Evolutionary conservation across 2,113 vertebrate genomes (phyloP).

Genomic region (Entelurus aequoreus): DNA sequence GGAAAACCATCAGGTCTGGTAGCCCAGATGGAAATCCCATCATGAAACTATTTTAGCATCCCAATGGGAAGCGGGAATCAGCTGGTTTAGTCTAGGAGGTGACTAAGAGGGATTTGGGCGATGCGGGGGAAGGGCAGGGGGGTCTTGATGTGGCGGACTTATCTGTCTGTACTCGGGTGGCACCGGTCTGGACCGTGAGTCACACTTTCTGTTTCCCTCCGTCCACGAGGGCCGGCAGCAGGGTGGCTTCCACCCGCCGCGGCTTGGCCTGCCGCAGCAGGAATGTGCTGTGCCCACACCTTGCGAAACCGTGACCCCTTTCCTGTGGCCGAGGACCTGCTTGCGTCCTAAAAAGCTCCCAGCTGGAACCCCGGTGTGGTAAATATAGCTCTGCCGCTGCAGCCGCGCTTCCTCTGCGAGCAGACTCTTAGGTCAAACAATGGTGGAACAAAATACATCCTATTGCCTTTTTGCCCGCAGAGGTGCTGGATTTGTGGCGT

Average conservation of each 20-base stretch:
- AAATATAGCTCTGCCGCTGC: constrained; percentile 56
- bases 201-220: constrained; percentile 74
- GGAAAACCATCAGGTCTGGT: constrained; percentile 56
- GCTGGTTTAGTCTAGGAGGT: constrained; percentile 57
- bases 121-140: constrained; percentile 8
- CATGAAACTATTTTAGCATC: constrained; percentile 61
- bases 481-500: constrained; percentile 37
- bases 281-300: constrained; percentile 66
- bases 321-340: constrained; percentile 58
- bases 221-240: constrained; percentile 44
- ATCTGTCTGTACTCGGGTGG: constrained; percentile 68
- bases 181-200: constrained; percentile 70
- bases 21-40: constrained; percentile 70
- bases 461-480: constrained; percentile 44
- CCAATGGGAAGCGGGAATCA: constrained; percentile 40
- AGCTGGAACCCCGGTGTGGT: constrained; percentile 45
- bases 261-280: constrained; percentile 42
- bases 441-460: constrained; percentile 35
- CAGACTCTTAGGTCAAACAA: constrained; percentile 42
- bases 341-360: constrained; percentile 47
- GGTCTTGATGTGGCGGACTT: constrained; percentile 57
- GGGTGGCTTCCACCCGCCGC: constrained; percentile 59
- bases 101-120: constrained; percentile 39
- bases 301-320: constrained; percentile 67
- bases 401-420: constrained; percentile 43